Evolutionary conservation across 2,888 invertebrate species (phyloP).

Genomic region (Heliconius sara): DNA sequence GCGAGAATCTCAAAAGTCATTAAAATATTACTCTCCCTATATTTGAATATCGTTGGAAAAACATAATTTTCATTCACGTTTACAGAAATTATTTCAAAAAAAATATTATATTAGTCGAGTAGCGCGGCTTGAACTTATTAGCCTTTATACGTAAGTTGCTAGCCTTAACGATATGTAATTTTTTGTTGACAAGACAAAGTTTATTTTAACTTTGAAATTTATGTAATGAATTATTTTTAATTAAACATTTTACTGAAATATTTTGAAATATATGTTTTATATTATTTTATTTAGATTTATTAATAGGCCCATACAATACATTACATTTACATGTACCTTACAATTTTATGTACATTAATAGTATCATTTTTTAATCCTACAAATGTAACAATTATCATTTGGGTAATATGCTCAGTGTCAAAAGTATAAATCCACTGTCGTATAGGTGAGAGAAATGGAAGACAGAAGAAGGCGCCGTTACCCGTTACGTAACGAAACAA

Average conservation of each 20-base stretch:
- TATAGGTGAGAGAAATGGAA: too few relatives aligned
- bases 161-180: conserved; percentile 16
- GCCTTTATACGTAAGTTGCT: conserved; percentile 24
- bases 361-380: too few relatives aligned
- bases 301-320: too few relatives aligned
- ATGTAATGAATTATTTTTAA: background rate
- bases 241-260: background rate
- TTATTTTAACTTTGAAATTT: conserved; percentile 1
- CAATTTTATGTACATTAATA: too few relatives aligned
- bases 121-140: conserved; percentile 32
- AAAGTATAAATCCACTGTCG: too few relatives aligned
- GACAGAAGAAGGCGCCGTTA: too few relatives aligned
- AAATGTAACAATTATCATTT: too few relatives aligned
- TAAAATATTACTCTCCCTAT: conserved; percentile 39
- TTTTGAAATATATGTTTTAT: background rate
- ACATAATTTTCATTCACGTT: conserved; percentile 28
- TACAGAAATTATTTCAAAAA: conserved; percentile 30
- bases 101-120: conserved; percentile 19
- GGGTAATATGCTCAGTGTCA: too few relatives aligned
- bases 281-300: background rate
- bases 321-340: too few relatives aligned
- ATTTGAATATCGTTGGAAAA: conserved; percentile 31
- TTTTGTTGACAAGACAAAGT: conserved; percentile 1
- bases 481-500: too few relatives aligned
- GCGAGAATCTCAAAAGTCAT: conserved; percentile 40